Evolutionary conservation across 2,113 vertebrate genomes (phyloP).

Genomic region (Cynoglossus semilaevis): DNA sequence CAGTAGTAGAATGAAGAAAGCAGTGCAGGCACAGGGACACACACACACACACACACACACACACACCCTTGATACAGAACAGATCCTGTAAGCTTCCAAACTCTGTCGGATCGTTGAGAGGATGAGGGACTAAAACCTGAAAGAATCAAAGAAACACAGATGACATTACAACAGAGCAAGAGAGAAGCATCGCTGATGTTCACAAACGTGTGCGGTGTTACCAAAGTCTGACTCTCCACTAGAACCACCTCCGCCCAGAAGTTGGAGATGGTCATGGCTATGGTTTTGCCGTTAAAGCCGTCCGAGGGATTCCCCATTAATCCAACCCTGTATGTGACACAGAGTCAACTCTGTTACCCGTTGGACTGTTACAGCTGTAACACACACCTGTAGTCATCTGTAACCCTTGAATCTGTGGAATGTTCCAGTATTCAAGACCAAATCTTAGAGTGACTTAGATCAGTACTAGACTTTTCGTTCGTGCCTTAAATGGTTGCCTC

Average conservation of each 20-base stretch:
- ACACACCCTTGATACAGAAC: constrained; percentile 80
- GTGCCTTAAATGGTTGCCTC: too few relatives aligned
- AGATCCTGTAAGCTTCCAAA: constrained; percentile 83
- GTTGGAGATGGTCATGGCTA: constrained; percentile 82
- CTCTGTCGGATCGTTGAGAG: constrained; percentile 82
- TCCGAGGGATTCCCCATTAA: constrained; percentile 85
- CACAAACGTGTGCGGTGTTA: constrained; percentile 42
- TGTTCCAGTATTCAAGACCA: too few relatives aligned
- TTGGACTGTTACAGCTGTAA: not conserved
- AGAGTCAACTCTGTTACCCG: not conserved
- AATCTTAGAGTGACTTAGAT: too few relatives aligned
- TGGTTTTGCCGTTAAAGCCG: constrained; percentile 83
- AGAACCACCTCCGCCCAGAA: constrained; percentile 85
- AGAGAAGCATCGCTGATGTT: not conserved
- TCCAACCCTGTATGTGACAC: constrained; percentile 70
- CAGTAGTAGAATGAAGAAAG: not conserved
- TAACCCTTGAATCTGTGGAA: too few relatives aligned
- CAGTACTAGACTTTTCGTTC: too few relatives aligned
- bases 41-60: constrained; percentile 78
- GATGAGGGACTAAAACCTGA: constrained; percentile 79
- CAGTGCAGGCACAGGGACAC: constrained; percentile 42
- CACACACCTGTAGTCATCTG: not conserved
- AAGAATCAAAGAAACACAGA: not conserved
- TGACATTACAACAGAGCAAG: not conserved
- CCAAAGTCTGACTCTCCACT: constrained; percentile 78